Evolutionary conservation across 2,888 invertebrate genomes (phyloP), one percentile per base, ranked within the genome.

Genomic region (Lithodes maja): DNA sequence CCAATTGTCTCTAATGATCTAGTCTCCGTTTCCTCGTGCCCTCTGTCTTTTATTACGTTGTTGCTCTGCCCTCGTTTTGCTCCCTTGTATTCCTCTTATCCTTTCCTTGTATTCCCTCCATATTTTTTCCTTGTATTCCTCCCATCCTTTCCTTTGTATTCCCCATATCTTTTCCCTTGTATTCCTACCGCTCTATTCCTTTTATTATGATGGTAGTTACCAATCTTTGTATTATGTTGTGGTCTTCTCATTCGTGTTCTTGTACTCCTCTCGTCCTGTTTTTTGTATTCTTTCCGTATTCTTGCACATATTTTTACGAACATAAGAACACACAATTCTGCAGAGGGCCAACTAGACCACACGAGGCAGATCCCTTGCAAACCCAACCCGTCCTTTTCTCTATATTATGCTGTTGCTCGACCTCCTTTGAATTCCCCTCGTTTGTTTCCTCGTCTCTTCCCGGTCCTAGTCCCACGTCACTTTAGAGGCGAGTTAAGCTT

Each of bases 31-130:
- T 50, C n/a, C 77, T 77, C 74, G 7, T n/a, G 7, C 74, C n/a
- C 74, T 74, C 74, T 74, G 15, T 74, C 74, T 74, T n/a, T 74
- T n/a, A 15, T n/a, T 74, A 7, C n/a, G 15, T 74, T n/a, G 7
- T n/a, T 74, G 15, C n/a, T n/a, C n/a, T 17, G 5, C 50, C 49
- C 50, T 77, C 53, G 15, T 53, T 12, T 53, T 52, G 3, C 50
- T 49, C 50, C 50, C n/a, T 50, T 49, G 49, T 49, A 33, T 77
- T n/a, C n/a, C 77, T 77, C 33, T 77, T 50, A 5, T n/a, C n/a
- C 77, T 17, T n/a, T 77, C 77, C n/a, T n/a, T 49, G 12, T 49
- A 33, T 77, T 50, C 49, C 77, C 71, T n/a, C 17, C 61, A 5
- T 61, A 5, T 9, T 71, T n/a, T n/a, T 1, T n/a, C n/a, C 71